A percentile compares a stretch with the other conserved stretches of the same genome.
These are phyloP conservation scores for Microctonus brassicae DNA, from an alignment of 2,888 invertebrate species.

Conservation along the genomic window DNA sequence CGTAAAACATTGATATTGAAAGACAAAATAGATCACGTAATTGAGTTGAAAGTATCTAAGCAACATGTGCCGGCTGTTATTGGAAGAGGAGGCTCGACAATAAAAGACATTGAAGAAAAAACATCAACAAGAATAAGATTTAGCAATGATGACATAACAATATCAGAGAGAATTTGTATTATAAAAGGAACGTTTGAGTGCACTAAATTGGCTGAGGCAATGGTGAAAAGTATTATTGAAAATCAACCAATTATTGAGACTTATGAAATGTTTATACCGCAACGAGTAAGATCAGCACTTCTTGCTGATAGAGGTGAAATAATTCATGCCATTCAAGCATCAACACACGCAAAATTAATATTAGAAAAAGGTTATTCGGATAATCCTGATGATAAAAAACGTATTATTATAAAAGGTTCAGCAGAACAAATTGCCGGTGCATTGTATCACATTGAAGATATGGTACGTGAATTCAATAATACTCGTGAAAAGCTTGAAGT, in stretches of 20 bases:
- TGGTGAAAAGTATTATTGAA: conserved; percentile 78
- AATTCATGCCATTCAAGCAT: conserved; percentile 79
- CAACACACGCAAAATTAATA: conserved; percentile 81
- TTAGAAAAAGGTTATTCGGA: conserved; percentile 67
- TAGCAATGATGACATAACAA: conserved; percentile 72
- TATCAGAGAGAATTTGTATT: conserved; percentile 76
- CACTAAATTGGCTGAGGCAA: conserved; percentile 79
- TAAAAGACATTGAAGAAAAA: conserved; percentile 81
- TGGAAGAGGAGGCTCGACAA: conserved; percentile 82
- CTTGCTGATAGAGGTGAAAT: conserved; percentile 83
- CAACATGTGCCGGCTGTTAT: conserved; percentile 78
- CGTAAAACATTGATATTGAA: conserved; percentile 35
- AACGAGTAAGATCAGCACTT: conserved; percentile 78
- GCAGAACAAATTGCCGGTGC: conserved; percentile 82
- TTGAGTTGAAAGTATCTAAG: conserved; percentile 76
- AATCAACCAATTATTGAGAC: conserved; percentile 79
- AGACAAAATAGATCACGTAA: conserved; percentile 32
- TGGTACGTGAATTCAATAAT: conserved; percentile 71
- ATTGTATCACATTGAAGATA: conserved; percentile 79
- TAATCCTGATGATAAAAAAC: conserved; percentile 48
- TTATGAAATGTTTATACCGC: conserved; percentile 78
- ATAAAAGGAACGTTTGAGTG: conserved; percentile 79
- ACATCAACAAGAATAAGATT: conserved; percentile 76
- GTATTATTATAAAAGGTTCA: conserved; percentile 75
- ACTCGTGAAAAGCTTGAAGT: conserved; percentile 46